Conservation (phyloP, 2,113 vertebrate genomes). For the Lepisosteus osseus region DNA sequence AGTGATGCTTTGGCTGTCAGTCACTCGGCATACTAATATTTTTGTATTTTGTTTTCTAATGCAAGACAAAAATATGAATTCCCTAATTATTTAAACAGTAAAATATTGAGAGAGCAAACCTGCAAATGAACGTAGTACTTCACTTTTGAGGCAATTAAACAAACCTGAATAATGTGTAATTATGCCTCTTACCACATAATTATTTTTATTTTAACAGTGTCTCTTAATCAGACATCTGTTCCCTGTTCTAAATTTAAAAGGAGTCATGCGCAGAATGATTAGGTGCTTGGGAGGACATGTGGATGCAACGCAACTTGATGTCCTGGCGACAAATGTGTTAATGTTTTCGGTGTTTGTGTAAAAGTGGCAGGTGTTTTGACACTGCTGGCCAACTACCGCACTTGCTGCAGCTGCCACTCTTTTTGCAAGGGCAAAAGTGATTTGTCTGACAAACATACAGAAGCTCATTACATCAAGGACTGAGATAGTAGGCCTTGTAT, state of each 20-base stretch:
- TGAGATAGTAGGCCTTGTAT: background rate
- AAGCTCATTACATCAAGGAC: conserved; percentile 16
- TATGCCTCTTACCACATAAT: conserved; percentile 74
- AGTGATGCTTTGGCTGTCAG: background rate
- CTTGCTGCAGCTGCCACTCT: conserved; percentile 3
- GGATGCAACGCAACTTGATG: conserved; percentile 47
- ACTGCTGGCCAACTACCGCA: conserved; percentile 37
- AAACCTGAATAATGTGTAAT: conserved; percentile 77
- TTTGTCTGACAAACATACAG: conserved; percentile 33
- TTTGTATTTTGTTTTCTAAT: background rate
- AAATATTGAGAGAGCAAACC: background rate
- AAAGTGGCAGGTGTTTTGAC: conserved; percentile 59
- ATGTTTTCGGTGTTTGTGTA: conserved; percentile 56
- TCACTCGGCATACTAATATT: background rate
- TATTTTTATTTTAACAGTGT: conserved; percentile 76
- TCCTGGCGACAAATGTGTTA: conserved; percentile 58
- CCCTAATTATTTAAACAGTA: background rate
- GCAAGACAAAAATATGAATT: background rate
- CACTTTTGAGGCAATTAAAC: conserved; percentile 70
- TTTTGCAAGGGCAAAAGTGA: conserved; percentile 34
- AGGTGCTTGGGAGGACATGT: conserved; percentile 45
- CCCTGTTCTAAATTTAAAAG: conserved; percentile 67
- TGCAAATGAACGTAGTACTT: background rate
- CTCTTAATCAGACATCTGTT: conserved; percentile 81
- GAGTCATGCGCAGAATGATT: conserved; percentile 51